Conservation (phyloP, 2,797 vertebrate species). For the Cetoscarus ocellatus region DNA sequence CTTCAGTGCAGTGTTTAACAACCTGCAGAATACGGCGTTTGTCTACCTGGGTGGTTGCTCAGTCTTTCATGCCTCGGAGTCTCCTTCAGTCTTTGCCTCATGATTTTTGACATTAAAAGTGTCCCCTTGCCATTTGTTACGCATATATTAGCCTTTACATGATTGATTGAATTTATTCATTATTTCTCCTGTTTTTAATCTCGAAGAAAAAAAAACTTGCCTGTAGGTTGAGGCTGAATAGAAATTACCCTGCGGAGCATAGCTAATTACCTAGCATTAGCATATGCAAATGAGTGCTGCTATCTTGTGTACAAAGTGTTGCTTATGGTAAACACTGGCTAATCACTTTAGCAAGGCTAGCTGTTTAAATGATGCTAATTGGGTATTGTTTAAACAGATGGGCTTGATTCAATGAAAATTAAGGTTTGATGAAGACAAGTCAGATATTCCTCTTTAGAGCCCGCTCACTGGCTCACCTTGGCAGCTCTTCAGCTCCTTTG, state of each 20-base stretch:
- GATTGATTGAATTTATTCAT: constrained; percentile 84
- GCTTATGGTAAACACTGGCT: constrained; percentile 84
- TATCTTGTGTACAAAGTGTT: constrained; percentile 86
- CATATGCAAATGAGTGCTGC: constrained; percentile 84
- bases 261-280: constrained; percentile 84
- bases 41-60: constrained; percentile 24
- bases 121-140: constrained; percentile 78
- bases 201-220: constrained; percentile 59
- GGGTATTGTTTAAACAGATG: constrained; percentile 80
- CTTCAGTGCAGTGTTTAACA: constrained; percentile 32
- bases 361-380: constrained; percentile 84
- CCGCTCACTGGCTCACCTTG: constrained; percentile 59
- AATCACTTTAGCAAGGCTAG: constrained; percentile 84
- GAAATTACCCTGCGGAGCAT: constrained; percentile 78
- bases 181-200: constrained; percentile 75
- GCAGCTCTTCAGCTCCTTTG: constrained; percentile 46
- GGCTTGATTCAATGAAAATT: constrained; percentile 53
- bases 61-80: constrained; percentile 45
- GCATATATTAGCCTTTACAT: constrained; percentile 86
- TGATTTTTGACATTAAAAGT: constrained; percentile 80
- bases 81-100: constrained; percentile 64
- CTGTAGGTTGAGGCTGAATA: constrained; percentile 79
- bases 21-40: constrained; percentile 34
- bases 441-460: constrained; percentile 34
- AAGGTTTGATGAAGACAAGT: constrained; percentile 33